Conservation (phyloP, 2,888 invertebrate genomes). For the Blastobasis adustella region DNA sequence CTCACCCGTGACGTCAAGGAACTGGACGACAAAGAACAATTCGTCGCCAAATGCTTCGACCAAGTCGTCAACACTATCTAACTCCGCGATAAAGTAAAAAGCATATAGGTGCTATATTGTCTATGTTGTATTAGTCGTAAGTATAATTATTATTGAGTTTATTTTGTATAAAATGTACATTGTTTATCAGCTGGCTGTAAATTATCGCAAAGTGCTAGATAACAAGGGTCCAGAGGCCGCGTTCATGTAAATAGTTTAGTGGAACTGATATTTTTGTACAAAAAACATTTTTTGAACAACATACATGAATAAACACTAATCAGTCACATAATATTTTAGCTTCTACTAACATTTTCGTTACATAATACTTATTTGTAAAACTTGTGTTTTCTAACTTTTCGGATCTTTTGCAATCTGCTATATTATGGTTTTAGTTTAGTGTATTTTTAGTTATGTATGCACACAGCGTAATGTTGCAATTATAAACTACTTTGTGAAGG, state of each 20-base stretch:
- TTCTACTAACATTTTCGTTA: conserved; percentile 22
- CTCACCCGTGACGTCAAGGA: conserved; percentile 39
- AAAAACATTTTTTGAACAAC: background rate
- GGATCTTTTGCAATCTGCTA: conserved; percentile 24
- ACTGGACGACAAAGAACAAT: conserved; percentile 74
- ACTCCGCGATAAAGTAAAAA: conserved; percentile 12
- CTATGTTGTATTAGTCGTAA: conserved; percentile 12
- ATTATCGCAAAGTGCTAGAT: conserved; percentile 12
- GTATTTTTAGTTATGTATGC: conserved; percentile 27
- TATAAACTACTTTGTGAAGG: background rate
- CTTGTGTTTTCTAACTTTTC: conserved; percentile 20
- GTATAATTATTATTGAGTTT: conserved; percentile 7
- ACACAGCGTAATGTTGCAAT: conserved; percentile 22
- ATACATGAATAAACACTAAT: background rate
- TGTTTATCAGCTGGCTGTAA: conserved; percentile 21
- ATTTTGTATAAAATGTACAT: background rate
- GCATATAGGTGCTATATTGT: conserved; percentile 23
- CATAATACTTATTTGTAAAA: no score
- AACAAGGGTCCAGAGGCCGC: conserved; percentile 7
- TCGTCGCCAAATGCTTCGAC: conserved; percentile 77
- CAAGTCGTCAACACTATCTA: conserved; percentile 76
- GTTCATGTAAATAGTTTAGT: conserved; percentile 11
- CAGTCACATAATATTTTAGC: conserved; percentile 9
- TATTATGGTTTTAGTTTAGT: conserved; percentile 51
- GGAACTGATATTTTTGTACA: conserved; percentile 4